Conservation (phyloP, 2,888 invertebrate species). For the Lithophane semibrunnea region DNA sequence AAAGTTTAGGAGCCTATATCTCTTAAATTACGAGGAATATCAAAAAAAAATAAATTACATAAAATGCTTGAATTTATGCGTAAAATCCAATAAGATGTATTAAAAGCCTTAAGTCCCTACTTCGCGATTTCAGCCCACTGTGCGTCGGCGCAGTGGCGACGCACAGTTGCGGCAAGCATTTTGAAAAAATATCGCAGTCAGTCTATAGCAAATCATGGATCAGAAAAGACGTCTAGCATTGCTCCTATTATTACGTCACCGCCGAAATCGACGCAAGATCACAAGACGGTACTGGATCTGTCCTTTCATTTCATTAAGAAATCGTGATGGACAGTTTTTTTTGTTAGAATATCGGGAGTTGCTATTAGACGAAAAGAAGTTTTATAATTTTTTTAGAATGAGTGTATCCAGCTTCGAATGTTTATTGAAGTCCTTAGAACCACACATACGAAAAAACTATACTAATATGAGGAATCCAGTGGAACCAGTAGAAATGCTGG, state of each 20-base stretch:
- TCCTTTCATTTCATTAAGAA: constrained; percentile 62
- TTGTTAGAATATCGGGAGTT: constrained; percentile 61
- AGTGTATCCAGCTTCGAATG: constrained; percentile 59
- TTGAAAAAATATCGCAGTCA: too few relatives aligned
- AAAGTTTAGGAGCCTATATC: too few relatives aligned
- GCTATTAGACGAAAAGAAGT: constrained; percentile 54
- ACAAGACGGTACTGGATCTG: constrained; percentile 62
- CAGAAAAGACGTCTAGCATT: constrained; percentile 32
- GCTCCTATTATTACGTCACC: constrained; percentile 66
- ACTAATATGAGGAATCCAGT: constrained; percentile 69
- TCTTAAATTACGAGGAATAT: too few relatives aligned
- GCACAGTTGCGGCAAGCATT: too few relatives aligned
- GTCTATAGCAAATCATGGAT: too few relatives aligned
- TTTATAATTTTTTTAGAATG: background rate
- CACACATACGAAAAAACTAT: constrained; percentile 67
- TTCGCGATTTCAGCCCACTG: too few relatives aligned
- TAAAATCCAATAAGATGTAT: too few relatives aligned
- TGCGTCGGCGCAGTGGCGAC: too few relatives aligned
- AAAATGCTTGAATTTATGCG: too few relatives aligned
- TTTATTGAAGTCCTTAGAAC: constrained; percentile 66
- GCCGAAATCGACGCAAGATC: constrained; percentile 64
- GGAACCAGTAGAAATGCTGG: constrained; percentile 67
- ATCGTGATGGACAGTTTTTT: constrained; percentile 63
- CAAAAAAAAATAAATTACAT: too few relatives aligned
- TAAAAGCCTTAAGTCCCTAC: too few relatives aligned